These are phyloP conservation scores for Adelognathus sp. DNA, from an alignment of 2,888 invertebrate genomes.

Conservation along the genomic window DNA sequence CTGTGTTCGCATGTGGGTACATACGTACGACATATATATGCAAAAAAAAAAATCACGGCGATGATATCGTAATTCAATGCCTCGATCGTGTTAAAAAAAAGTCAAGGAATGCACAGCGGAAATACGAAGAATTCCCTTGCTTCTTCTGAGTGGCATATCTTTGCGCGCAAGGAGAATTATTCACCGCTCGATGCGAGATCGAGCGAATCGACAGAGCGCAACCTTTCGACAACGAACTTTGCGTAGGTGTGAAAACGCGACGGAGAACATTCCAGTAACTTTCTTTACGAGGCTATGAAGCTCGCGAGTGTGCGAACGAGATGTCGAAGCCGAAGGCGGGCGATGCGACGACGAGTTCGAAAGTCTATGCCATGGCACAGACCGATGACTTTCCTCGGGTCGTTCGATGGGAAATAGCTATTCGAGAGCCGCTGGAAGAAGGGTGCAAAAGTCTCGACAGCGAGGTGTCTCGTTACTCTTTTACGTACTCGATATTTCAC, in stretches of 20 bases:
- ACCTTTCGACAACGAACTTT: conserved; percentile 26
- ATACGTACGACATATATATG: too few relatives aligned
- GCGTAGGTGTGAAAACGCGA: background rate
- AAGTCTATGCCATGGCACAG: conserved; percentile 32
- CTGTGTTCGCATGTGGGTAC: too few relatives aligned
- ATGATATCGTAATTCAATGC: too few relatives aligned
- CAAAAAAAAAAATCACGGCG: too few relatives aligned
- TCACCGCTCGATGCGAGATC: conserved; percentile 8
- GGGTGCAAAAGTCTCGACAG: conserved; percentile 8
- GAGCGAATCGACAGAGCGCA: background rate
- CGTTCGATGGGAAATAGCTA: conserved; percentile 32
- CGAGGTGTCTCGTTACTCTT: conserved; percentile 36
- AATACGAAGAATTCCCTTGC: conserved; percentile 26
- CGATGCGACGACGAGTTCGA: background rate
- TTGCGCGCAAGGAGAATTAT: background rate
- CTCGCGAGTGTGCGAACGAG: conserved; percentile 30
- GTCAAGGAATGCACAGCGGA: conserved; percentile 3
- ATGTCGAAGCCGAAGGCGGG: conserved; percentile 28
- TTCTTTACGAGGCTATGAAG: conserved; percentile 37
- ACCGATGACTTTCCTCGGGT: conserved; percentile 45
- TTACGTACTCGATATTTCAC: conserved; percentile 40
- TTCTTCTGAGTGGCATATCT: background rate
- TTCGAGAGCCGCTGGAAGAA: conserved; percentile 11
- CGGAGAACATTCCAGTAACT: conserved; percentile 9
- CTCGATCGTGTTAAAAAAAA: background rate